These are phyloP conservation scores for Ophioninae sp. DNA, from an alignment of 2,888 invertebrate genomes.

Conservation along the genomic window DNA sequence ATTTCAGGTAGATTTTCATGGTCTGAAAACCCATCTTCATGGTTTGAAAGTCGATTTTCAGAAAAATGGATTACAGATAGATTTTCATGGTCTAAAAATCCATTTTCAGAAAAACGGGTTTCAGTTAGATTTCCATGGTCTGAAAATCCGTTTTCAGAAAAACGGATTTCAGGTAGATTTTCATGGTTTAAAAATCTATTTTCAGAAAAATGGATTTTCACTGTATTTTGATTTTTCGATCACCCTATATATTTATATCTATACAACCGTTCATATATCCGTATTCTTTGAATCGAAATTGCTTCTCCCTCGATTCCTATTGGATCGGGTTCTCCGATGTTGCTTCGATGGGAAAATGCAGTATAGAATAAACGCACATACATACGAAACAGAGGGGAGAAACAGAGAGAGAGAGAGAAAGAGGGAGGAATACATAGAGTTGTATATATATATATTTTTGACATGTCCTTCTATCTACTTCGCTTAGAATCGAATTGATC, in stretches of 20 bases:
- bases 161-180: too few relatives aligned
- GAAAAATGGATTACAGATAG: too few relatives aligned
- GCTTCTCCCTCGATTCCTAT: conserved; percentile 18
- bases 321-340: conserved; percentile 21
- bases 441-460: background rate
- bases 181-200: too few relatives aligned
- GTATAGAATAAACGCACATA: background rate
- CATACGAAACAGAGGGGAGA: conserved; percentile 3
- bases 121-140: too few relatives aligned
- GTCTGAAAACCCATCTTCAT: too few relatives aligned
- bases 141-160: too few relatives aligned
- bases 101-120: too few relatives aligned
- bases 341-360: conserved; percentile 20
- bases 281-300: conserved; percentile 13
- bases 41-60: too few relatives aligned
- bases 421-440: background rate
- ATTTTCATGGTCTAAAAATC: too few relatives aligned
- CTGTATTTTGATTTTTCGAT: background rate
- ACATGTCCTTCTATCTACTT: conserved; percentile 1
- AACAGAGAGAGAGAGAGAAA: background rate
- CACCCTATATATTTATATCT: conserved; percentile 31
- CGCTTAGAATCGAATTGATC: conserved; percentile 1
- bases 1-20: too few relatives aligned
- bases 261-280: conserved; percentile 6
- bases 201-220: background rate